phyloP scores from a whole-genome alignment of 2,113 vertebrate species.

The Halichoeres trimaculatus region DNA sequence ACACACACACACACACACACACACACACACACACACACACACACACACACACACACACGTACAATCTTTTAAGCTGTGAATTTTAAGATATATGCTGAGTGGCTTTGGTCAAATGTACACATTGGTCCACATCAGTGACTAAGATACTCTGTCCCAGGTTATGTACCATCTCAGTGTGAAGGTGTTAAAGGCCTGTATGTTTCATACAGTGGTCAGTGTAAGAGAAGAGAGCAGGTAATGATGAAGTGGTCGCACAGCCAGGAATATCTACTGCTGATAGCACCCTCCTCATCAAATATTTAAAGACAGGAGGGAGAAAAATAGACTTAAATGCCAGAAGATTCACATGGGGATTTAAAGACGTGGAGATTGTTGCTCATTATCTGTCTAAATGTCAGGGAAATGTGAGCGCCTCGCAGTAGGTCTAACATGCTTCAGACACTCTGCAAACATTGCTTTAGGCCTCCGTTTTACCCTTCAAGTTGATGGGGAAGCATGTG shows the following conservation, averaged over 20 bases:
- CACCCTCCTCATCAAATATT: slow-evolving; percentile 78
- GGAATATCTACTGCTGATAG: slow-evolving; percentile 63
- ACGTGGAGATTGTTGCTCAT: slow-evolving; percentile 64
- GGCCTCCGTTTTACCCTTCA: slow-evolving; percentile 46
- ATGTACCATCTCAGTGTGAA: not conserved
- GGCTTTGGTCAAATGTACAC: too few species aligned
- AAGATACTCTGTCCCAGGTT: not conserved
- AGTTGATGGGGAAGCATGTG: slow-evolving; percentile 28
- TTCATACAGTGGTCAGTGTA: slow-evolving; percentile 10
- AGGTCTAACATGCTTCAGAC: slow-evolving; percentile 28
- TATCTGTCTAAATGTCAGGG: slow-evolving; percentile 70
- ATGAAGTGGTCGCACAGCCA: slow-evolving; percentile 51
- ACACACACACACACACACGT: too few species aligned
- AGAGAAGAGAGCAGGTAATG: slow-evolving; percentile 26
- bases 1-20: too few species aligned
- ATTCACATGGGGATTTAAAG: slow-evolving; percentile 66
- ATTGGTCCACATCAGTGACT: too few species aligned
- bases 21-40: too few species aligned
- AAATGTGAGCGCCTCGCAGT: slow-evolving; percentile 30
- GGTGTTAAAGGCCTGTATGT: not conserved
- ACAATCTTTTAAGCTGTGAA: too few species aligned
- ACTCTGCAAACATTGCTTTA: slow-evolving; percentile 48
- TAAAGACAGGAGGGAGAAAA: slow-evolving; percentile 60
- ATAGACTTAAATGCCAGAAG: slow-evolving; percentile 70
- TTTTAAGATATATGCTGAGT: too few species aligned